Evolutionary conservation across 2,888 invertebrate genomes (phyloP).

Genomic region (Zygaena filipendulae): DNA sequence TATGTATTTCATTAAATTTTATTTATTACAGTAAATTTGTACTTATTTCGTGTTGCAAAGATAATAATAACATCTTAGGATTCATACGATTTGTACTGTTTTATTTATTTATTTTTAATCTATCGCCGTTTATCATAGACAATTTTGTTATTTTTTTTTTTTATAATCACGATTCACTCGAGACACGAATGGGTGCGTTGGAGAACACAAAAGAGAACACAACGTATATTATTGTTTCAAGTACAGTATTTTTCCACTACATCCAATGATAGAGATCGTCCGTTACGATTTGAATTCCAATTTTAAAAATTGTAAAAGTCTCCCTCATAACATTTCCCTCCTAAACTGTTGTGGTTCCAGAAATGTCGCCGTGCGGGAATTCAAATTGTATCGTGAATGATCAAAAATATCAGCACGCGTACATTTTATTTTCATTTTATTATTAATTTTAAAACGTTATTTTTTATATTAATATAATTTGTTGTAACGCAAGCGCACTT

Average conservation of each 20-base stretch:
- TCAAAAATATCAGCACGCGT: constrained; percentile 53
- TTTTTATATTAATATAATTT: constrained; percentile 53
- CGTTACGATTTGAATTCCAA: constrained; percentile 31
- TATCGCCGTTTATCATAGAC: too few relatives aligned
- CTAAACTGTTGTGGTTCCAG: constrained; percentile 29
- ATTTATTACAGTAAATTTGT: too few relatives aligned
- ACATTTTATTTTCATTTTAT: constrained; percentile 62
- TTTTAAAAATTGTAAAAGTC: constrained; percentile 28
- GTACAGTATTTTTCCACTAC: constrained; percentile 55
- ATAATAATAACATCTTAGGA: too few relatives aligned
- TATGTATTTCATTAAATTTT: too few relatives aligned
- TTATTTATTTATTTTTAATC: too few relatives aligned
- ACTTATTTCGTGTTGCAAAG: too few relatives aligned
- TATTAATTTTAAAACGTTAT: constrained; percentile 65
- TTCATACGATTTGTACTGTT: constrained; percentile 57
- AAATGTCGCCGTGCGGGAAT: constrained; percentile 35
- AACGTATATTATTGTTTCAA: too few relatives aligned
- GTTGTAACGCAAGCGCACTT: constrained; percentile 50
- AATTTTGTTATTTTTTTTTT: too few relatives aligned
- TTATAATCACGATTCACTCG: too few relatives aligned
- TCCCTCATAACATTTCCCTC: constrained; percentile 38
- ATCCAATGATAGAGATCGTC: constrained; percentile 35
- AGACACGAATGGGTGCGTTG: too few relatives aligned
- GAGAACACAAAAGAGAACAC: too few relatives aligned
- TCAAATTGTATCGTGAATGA: constrained; percentile 33